Base-by-base conservation (phyloP, 2,888 invertebrate genomes). In the Yponomeuta malinellus region DNA sequence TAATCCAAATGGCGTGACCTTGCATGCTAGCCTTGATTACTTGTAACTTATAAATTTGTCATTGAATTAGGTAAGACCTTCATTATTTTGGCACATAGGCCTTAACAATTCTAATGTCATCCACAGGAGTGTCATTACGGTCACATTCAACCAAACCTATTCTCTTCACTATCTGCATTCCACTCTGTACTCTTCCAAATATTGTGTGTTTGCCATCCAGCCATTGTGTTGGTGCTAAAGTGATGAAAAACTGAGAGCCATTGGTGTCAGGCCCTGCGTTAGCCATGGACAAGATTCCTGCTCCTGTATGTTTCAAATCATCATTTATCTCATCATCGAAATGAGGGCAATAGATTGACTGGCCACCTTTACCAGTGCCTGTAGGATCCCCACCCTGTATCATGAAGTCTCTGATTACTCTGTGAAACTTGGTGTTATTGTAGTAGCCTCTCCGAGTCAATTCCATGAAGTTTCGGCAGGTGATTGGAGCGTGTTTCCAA, bases 201-300 rank as follows among this genome's bases (percentile, higher is more conserved):
- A 99, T 98, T 2, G 98, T 94, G 87, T 99, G 99, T 85, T 99
- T 99, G 12, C 98, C 97, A 92, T 99, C 99, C 63, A 99, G 92
- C 98, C 99, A 99, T 79, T 99, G 98, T 0, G 98, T 98, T 1
- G 99, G 98, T 0, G 97, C 98, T 73, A 99, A 88, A 0, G 99
- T 98, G 69, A 99, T 97, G 79, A 99, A 99, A 92, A 99, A 99
- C 85, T 99, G 99, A 48, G 98, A 98, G 2, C 99, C 99, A 86
- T 99, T 99, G 8, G 97, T 96, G 81, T 99, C 95, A 0, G 98
- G 98, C 0, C 99, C 99, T 31, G 98, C 96, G 93, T 99, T 99
- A 0, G 99, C 99, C 99, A 99, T 99, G 0, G 98, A 98, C 59
- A 98, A 81, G 72, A 98, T 95, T 0, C 98, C 98, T 33, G 95